phyloP scores from a whole-genome alignment of 2,113 vertebrate genomes.

The Prunella himalayana region DNA sequence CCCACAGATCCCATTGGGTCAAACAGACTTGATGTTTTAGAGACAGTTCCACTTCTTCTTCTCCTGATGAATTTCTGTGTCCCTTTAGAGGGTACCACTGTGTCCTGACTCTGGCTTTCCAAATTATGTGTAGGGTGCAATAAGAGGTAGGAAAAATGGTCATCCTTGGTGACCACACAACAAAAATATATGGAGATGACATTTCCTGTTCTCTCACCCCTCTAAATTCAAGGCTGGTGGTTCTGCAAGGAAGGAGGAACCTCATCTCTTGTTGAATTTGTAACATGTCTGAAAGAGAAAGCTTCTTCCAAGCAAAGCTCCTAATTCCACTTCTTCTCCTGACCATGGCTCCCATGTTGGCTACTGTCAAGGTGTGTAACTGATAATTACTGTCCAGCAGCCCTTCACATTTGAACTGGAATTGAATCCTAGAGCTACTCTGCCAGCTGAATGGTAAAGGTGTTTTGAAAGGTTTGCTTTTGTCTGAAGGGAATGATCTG shows the following conservation, averaged over 20 bases:
- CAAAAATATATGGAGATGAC: not conserved
- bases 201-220: not conserved
- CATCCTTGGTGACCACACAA: not conserved
- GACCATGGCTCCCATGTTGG: rapidly evolving
- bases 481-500: not conserved
- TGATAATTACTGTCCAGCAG: not conserved
- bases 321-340: not conserved
- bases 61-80: not conserved
- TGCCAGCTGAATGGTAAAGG: not conserved
- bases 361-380: not conserved
- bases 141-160: not conserved
- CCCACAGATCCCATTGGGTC: not conserved
- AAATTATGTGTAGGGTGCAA: not conserved
- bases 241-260: not conserved
- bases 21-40: not conserved
- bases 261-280: not conserved
- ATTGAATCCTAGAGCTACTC: not conserved
- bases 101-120: not conserved
- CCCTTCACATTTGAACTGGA: not conserved
- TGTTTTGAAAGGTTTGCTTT: not conserved
- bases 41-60: not conserved
- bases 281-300: not conserved
- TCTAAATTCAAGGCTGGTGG: not conserved
- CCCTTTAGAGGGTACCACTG: not conserved
- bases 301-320: not conserved